phyloP scores from a whole-genome alignment of 2,797 vertebrate genomes.

The Tenualosa thibaudeaui region DNA sequence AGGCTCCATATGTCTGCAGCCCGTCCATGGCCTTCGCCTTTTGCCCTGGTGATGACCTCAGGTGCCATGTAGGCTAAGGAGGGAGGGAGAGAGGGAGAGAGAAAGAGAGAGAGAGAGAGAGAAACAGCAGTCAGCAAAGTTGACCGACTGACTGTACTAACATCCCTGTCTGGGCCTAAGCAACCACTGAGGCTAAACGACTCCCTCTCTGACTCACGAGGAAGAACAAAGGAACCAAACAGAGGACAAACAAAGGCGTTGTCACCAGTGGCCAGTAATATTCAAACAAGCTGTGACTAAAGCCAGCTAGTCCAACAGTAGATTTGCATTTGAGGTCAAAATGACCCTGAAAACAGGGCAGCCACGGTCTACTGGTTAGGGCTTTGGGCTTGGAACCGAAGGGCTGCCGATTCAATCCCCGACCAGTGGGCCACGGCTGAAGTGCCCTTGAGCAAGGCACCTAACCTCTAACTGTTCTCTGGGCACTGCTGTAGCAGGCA shows the following conservation, averaged over 20 bases:
- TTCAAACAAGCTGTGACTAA: neutral
- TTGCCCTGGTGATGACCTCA: constrained; percentile 96
- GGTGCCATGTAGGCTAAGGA: constrained; percentile 95
- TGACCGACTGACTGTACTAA: neutral
- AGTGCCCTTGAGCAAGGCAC: no score
- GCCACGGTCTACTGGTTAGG: no score
- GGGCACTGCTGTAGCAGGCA: no score
- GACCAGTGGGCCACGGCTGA: no score
- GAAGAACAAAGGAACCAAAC: neutral
- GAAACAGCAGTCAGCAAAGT: neutral
- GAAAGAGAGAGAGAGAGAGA: neutral
- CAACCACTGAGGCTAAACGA: neutral
- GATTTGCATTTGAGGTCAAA: neutral
- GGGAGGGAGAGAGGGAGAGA: neutral
- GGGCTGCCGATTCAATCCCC: no score
- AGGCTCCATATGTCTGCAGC: constrained; percentile 98
- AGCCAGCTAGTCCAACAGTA: neutral
- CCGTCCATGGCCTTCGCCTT: constrained; percentile 96
- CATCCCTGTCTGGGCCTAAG: neutral
- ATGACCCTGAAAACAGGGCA: no score
- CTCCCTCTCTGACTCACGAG: neutral
- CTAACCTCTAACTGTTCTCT: no score
- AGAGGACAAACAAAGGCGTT: neutral
- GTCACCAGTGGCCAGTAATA: neutral
- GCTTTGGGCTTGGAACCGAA: no score